Percentiles rank a stretch among this genome's conserved stretches.
Evolutionary conservation across 2,113 vertebrate species (phyloP).

Genomic region (Channa maculata): DNA sequence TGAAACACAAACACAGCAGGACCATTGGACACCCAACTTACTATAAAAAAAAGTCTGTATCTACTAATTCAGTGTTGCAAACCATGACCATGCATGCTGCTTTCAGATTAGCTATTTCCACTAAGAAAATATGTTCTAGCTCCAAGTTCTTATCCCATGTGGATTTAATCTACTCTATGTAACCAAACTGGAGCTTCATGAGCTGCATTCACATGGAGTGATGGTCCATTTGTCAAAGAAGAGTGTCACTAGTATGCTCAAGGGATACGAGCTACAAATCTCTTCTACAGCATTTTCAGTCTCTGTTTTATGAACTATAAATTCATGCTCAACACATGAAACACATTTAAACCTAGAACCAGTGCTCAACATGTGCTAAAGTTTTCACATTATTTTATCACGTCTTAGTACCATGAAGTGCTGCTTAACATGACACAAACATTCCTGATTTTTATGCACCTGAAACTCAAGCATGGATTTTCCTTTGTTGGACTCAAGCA

Average conservation of each 20-base stretch:
- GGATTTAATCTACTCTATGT: neutral
- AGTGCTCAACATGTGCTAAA: neutral
- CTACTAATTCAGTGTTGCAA: neutral
- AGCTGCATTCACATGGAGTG: neutral
- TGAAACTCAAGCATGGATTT: slow-evolving; percentile 99
- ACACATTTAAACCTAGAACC: neutral
- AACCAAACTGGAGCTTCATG: neutral
- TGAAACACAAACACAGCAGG: slow-evolving; percentile 65
- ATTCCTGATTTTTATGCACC: slow-evolving; percentile 78
- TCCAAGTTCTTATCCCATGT: neutral
- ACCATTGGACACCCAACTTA: slow-evolving; percentile 2
- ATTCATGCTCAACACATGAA: neutral
- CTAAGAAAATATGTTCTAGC: neutral
- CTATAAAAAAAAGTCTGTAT: neutral
- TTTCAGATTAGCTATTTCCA: neutral
- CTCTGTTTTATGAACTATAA: neutral
- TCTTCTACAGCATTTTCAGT: neutral
- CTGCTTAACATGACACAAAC: neutral
- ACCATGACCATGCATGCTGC: neutral
- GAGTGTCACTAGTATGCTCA: neutral
- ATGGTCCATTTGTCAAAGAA: neutral
- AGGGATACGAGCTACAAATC: neutral
- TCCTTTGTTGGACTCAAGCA: slow-evolving; percentile 98
- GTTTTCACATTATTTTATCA: neutral
- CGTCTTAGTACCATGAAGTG: slow-evolving; percentile 1